phyloP scores from a whole-genome alignment of 2,797 vertebrate species.

The Aldrovandia affinis region DNA sequence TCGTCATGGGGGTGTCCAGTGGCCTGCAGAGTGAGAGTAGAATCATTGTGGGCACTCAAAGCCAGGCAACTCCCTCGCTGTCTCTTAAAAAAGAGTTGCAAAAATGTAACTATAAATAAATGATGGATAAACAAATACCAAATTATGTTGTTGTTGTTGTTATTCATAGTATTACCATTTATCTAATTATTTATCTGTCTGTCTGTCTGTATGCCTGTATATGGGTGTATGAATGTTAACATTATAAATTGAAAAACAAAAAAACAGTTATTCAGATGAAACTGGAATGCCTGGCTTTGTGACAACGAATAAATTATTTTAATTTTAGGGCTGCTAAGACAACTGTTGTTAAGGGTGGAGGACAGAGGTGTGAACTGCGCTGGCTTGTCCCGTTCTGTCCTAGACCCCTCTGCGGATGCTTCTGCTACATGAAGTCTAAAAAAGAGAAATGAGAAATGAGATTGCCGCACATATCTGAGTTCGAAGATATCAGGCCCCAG shows the following conservation, averaged over 20 bases:
- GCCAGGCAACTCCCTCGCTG: background rate
- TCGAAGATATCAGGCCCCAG: conserved; percentile 41
- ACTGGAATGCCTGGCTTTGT: background rate
- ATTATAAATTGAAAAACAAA: background rate
- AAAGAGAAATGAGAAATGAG: background rate
- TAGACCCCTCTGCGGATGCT: no score
- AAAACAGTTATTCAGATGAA: background rate
- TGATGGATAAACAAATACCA: background rate
- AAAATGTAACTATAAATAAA: background rate
- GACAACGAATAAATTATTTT: background rate
- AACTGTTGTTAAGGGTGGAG: background rate
- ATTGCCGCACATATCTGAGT: conserved; percentile 21
- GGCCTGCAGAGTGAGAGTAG: background rate
- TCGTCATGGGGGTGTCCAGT: background rate
- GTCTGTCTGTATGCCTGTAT: background rate
- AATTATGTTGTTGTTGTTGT: background rate
- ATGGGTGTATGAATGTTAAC: background rate
- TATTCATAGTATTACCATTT: background rate
- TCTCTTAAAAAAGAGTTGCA: background rate
- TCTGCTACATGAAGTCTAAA: background rate
- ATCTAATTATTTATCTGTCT: background rate
- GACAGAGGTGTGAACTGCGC: background rate
- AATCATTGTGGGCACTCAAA: conserved; percentile 1
- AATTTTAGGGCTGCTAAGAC: background rate
- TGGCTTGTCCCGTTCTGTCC: background rate